phyloP scores from a whole-genome alignment of 2,113 vertebrate species.

The Camarhynchus parvulus region DNA sequence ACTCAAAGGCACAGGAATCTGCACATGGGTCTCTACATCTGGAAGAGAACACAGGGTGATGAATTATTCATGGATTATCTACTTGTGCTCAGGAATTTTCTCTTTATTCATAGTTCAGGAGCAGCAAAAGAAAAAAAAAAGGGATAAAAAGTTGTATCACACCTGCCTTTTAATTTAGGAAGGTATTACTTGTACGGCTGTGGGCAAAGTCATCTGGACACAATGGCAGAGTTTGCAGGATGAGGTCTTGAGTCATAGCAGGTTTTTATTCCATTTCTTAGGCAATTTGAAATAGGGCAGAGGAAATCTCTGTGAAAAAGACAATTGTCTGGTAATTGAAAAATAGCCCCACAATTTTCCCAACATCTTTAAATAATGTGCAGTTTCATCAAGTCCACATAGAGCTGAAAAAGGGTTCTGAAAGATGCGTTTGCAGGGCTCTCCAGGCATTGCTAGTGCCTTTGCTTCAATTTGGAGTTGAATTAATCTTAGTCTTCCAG shows the following conservation, averaged over 20 bases:
- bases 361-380: background rate
- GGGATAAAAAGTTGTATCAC: background rate
- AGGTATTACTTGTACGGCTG: constrained; percentile 5
- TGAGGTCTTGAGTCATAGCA: background rate
- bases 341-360: background rate
- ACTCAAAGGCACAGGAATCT: constrained; percentile 1
- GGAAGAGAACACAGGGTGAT: constrained; percentile 41
- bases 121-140: background rate
- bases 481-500: background rate
- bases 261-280: background rate
- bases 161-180: constrained; percentile 69
- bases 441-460: background rate
- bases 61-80: constrained; percentile 68
- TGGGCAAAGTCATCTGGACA: constrained; percentile 35
- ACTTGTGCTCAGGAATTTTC: constrained; percentile 56
- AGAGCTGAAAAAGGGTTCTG: background rate
- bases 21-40: constrained; percentile 51
- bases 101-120: constrained; percentile 51
- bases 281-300: background rate
- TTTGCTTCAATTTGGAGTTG: background rate
- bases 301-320: background rate
- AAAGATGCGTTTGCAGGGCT: background rate
- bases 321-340: background rate
- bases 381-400: background rate
- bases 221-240: background rate